Evolutionary conservation across 92 coral and sea anemone species (phyloP), one percentile per base, ranked within the genome.

Genomic region (Meandrina meandrites): DNA sequence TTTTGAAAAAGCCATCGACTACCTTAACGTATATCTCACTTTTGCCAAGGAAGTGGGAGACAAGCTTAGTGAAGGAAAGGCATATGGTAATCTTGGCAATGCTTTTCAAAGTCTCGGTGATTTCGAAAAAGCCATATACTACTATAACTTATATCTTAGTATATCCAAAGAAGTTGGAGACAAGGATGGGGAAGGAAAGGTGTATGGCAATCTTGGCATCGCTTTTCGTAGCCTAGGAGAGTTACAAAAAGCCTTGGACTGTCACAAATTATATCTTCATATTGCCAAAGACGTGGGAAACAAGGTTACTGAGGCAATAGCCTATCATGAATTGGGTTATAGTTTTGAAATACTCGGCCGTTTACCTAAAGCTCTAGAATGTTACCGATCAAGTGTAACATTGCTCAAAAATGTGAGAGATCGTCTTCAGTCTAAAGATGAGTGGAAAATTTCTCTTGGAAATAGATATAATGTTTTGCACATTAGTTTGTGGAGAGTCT

Each of bases 311-410:
- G 32, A 57, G 51, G 82, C 74, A 76, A 54, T 1, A 16, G 22
- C 35, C 13, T 35, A 27, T 76, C 8, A 11, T 7, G 35, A 17
- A 32, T 37, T 82, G 1, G 79, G 86, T 10, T 6, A 3, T 37
- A 4, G 18, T 36, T 69, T 22, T 69, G 31, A 19, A 12, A 24
- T 16, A 3, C 34, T 64, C 15, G 76, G 88, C 30, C 17, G 57
- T 67, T 78, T 78, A 27, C 51, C 34, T 28, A 40, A 78, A 78
- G 84, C 75, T 16, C 24, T 75, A 5, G 73, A 85, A 13, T 58
- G 13, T 76, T 56, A 34, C 19, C 69, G 21, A 34, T 56, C 68
- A 10, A 27, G 76, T 78, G 72, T 86, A 60, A 57, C 18, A 62
- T 9, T 40, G 19, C 11, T 71, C 64, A 60, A 67, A n/a, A 19